Percentiles rank a stretch among this genome's conserved stretches.
These are phyloP conservation scores for Mesocricetus auratus DNA, from an alignment of 2,113 vertebrate genomes.

Conservation along the genomic window DNA sequence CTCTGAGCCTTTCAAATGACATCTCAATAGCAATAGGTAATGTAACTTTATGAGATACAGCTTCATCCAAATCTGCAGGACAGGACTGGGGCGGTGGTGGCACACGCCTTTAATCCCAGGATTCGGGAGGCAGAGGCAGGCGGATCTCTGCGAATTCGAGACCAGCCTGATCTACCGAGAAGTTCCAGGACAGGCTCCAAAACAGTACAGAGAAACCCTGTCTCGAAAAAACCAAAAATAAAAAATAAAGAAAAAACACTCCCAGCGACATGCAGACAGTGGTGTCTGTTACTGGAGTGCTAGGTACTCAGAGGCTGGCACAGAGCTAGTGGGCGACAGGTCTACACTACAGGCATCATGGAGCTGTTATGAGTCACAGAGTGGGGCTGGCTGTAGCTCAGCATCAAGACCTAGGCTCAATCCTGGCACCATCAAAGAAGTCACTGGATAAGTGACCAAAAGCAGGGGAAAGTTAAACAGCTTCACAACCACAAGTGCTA, in stretches of 20 bases:
- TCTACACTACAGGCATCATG: accelerated
- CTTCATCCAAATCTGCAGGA: background rate
- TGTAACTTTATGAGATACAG: background rate
- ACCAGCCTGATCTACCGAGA: no score
- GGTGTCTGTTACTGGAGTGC: background rate
- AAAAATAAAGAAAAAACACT: no score
- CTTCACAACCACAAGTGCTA: background rate
- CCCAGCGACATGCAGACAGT: background rate
- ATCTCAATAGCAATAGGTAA: background rate
- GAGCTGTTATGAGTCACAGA: no score
- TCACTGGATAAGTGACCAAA: background rate
- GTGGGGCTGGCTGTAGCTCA: background rate
- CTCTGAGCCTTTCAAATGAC: background rate
- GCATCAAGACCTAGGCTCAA: background rate
- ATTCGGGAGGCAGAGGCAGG: no score
- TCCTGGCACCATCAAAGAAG: background rate
- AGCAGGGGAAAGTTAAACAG: accelerated
- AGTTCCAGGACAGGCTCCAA: no score
- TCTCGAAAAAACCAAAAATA: no score
- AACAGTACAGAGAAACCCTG: no score
- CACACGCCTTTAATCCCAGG: no score
- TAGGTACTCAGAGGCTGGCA: no score
- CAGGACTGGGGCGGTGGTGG: no score
- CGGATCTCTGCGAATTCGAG: no score
- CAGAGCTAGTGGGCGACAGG: accelerated